A percentile compares a stretch with the other conserved stretches of the same genome.
phyloP scores from a whole-genome alignment of 2,888 invertebrate genomes.

The Craniophora ligustri region DNA sequence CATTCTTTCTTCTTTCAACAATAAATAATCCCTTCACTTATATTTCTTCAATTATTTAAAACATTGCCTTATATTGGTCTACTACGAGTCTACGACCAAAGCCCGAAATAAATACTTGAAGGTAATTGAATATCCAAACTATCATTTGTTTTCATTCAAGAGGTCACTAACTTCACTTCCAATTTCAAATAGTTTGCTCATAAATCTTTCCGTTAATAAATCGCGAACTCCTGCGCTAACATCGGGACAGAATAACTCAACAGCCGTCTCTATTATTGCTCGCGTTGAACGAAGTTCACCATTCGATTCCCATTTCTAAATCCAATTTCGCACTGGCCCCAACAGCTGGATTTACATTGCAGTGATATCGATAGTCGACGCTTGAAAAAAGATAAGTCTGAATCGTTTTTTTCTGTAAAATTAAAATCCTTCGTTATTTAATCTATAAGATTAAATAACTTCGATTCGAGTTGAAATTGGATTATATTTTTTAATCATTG shows the following conservation, averaged over 20 bases:
- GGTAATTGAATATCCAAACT: no score
- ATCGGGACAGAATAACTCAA: constrained; percentile 62
- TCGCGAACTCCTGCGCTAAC: constrained; percentile 27
- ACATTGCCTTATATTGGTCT: no score
- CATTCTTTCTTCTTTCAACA: no score
- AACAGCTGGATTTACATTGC: constrained; percentile 63
- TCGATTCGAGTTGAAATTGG: no score
- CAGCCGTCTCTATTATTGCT: constrained; percentile 60
- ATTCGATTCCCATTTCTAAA: constrained; percentile 71
- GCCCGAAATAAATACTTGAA: no score
- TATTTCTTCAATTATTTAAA: no score
- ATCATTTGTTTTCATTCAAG: no score
- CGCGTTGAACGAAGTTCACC: constrained; percentile 59
- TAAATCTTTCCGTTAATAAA: not conserved
- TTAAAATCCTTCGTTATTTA: constrained; percentile 32
- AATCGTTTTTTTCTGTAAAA: constrained; percentile 31
- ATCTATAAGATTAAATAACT: constrained; percentile 44
- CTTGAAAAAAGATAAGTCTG: constrained; percentile 25
- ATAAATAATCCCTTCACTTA: no score
- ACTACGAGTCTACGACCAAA: no score
- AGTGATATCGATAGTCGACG: constrained; percentile 21
- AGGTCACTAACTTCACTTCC: not conserved
- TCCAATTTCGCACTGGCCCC: constrained; percentile 63
- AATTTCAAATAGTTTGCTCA: not conserved
- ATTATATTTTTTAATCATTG: no score